Percentiles rank a stretch among this genome's conserved stretches.
These are phyloP conservation scores for Poeciliopsis paucimaculata DNA, from an alignment of 2,797 vertebrate species.

Conservation along the genomic window DNA sequence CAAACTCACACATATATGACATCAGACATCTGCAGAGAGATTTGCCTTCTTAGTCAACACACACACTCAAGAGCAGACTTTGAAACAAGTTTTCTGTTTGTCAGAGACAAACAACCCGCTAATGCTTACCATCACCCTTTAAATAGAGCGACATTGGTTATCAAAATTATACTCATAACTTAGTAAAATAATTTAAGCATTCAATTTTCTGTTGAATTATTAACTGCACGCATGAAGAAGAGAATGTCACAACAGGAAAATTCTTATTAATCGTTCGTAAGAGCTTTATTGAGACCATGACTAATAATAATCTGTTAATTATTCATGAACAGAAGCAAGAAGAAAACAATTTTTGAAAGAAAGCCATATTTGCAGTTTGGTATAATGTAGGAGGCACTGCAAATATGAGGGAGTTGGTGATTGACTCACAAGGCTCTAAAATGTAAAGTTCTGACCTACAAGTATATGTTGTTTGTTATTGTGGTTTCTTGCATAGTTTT, in stretches of 20 bases:
- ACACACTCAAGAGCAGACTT: neutral
- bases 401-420: neutral
- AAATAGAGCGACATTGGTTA: neutral
- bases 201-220: neutral
- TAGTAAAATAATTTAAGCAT: too few species aligned
- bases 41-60: neutral
- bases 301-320: neutral
- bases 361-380: neutral
- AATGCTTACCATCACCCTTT: conserved; percentile 2
- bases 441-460: too few species aligned
- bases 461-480: too few species aligned
- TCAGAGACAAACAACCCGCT: neutral
- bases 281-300: neutral
- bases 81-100: neutral
- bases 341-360: neutral
- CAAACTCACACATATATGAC: neutral
- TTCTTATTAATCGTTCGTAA: neutral
- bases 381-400: neutral
- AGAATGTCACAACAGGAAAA: neutral
- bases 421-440: neutral
- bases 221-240: neutral
- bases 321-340: neutral
- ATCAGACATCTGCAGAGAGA: neutral
- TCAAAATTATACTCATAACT: neutral
- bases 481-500: too few species aligned